Evolutionary conservation across 2,888 invertebrate species (phyloP), one percentile per base, ranked within the genome.

Genomic region (Macroteleia sp.): DNA sequence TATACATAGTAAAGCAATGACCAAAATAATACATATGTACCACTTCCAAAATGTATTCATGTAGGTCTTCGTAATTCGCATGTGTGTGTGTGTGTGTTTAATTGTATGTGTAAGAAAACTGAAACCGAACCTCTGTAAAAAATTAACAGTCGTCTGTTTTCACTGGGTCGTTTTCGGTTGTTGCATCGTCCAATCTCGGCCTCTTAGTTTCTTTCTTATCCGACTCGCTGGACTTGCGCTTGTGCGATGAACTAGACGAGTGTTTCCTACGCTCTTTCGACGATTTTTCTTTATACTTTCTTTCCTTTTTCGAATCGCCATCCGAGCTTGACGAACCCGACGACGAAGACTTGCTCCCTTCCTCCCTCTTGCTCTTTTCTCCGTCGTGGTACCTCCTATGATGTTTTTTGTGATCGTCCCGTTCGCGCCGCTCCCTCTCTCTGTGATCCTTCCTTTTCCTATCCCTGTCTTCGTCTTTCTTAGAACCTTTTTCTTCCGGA

Each of bases 381-480:
- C 44, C 57, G 3, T 76, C 62, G n/a, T 69, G 69, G 10, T 69
- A 76, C 44, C 56, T 62, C n/a, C 75, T 10, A 16, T 69, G 69
- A 36, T 69, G 67, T n/a, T 70, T 66, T 17, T 78, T 78, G 3
- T 44, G 73, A 30, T 78, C 66, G 2, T 67, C 62, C 1, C 77
- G 75, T 28, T 61, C 54, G 16, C 41, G 42, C 22, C 71, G 82
- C 5, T 81, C 81, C 46, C 66, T 83, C 32, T 79, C 81, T 14
- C 66, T 50, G 19, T 71, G 78, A 19, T 82, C 75, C 14, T 50
- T 80, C 2, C 79, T 67, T 10, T 80, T 77, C 4, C 81, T 71
- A 0, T 80, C 74, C 52, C 85, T 81, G 17, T 88, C 87, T 25
- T 86, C 87, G 44, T 87, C 87, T 10, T 85, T 85, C 5, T 77